A percentile compares a stretch with the other conserved stretches of the same genome.
Evolutionary conservation across 92 coral and sea anemone species (phyloP).

Genomic region (Zoanthus sociatus): DNA sequence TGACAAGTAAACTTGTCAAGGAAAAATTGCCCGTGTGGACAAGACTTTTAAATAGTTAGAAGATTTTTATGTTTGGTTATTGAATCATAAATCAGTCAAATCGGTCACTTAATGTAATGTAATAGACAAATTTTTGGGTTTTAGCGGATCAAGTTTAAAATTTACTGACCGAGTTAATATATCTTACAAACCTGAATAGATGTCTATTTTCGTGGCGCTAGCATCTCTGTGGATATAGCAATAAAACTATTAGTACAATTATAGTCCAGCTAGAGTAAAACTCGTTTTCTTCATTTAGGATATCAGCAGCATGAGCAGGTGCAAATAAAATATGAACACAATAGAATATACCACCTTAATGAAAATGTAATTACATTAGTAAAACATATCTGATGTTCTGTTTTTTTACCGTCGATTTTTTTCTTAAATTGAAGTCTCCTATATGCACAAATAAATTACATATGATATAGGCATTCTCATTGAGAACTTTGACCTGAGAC

Average conservation of each 20-base stretch:
- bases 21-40: too few relatives aligned
- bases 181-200: slow-evolving; percentile 92
- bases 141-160: not conserved
- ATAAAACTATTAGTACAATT: slow-evolving; percentile 12
- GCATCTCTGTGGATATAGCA: slow-evolving; percentile 86
- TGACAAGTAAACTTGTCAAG: too few relatives aligned
- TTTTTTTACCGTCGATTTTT: not conserved
- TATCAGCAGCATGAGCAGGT: slow-evolving; percentile 11
- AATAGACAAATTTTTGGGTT: not conserved
- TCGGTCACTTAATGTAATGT: not conserved
- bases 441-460: not conserved
- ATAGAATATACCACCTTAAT: not conserved
- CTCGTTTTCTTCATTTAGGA: not conserved
- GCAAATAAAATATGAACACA: not conserved
- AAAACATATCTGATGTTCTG: not conserved
- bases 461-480: not conserved
- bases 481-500: too few relatives aligned
- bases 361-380: not conserved
- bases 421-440: not conserved
- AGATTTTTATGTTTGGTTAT: too few relatives aligned
- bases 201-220: slow-evolving; percentile 86
- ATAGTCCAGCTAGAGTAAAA: not conserved
- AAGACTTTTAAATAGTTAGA: too few relatives aligned
- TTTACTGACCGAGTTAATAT: not conserved
- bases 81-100: too few relatives aligned